Base-by-base conservation (phyloP, 2,888 invertebrate genomes). In the Callyntrura sp. region DNA sequence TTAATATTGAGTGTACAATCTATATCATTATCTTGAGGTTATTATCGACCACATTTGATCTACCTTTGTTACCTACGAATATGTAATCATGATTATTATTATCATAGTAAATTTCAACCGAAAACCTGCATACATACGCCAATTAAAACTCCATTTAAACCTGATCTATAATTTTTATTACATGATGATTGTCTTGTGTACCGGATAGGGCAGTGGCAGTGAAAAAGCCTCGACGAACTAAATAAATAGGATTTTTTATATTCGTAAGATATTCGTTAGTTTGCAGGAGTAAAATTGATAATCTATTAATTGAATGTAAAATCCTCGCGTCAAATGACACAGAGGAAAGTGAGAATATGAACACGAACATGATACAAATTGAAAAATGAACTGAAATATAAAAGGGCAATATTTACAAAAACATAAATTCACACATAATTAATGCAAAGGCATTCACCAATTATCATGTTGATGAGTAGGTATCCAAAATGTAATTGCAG, bases 191-290 rank as follows among this genome's bases (percentile, higher is more conserved):
- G 73, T 48, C 73, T 73, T 73, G 73, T 73, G 70, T 17, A 20
- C 43, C 43, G 70, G 73, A 48, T 73, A 17, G 73, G 73, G 73
- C 48, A 73, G 73, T 73, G 62, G 73, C 73, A 73, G 48, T 73
- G 45, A 73, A 73, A 2, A 48, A 17, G 43, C 35, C 14, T 65
- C 35, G n/a, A 65, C 28, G 17, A 65, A 65, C 11, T 65, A 28
- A 35, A 65, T 65, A 65, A n/a, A 48, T 45, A 70, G 23, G n/a
- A 45, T 23, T 73, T 73, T 62, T 73, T 45, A 73, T 73, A 73
- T 48, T 48, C 8, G 11, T 25, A 1, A 35, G 9, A n/a, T n/a
- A n/a, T n/a, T n/a, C n/a, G n/a, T n/a, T n/a, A n/a, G n/a, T n/a
- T n/a, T n/a, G n/a, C n/a, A n/a, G n/a, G n/a, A n/a, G n/a, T 35